Evolutionary conservation across 2,113 vertebrate species (phyloP).

Genomic region (Barbus barbus): DNA sequence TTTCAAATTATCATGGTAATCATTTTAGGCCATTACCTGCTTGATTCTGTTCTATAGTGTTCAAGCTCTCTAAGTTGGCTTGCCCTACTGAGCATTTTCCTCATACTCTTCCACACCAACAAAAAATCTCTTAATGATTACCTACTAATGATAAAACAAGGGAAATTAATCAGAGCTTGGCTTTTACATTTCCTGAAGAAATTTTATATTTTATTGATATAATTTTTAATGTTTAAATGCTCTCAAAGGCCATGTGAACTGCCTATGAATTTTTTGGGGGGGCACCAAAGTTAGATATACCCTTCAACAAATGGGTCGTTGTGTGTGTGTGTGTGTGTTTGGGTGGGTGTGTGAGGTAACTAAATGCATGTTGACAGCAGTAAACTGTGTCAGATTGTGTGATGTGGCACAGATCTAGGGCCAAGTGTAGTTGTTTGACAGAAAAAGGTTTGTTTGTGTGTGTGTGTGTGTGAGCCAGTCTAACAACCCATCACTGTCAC

Average conservation of each 20-base stretch:
- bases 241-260: neutral
- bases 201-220: neutral
- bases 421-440: conserved; percentile 4
- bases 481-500: conserved; percentile 13
- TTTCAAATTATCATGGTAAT: too few species aligned
- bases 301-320: neutral
- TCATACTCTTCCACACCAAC: neutral
- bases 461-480: neutral
- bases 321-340: neutral
- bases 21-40: too few species aligned
- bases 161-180: neutral
- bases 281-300: neutral
- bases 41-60: conserved; percentile 11
- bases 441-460: neutral
- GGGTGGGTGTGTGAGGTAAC: neutral
- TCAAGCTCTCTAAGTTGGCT: neutral
- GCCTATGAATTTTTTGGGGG: neutral
- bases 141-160: neutral
- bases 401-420: neutral
- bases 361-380: conserved; percentile 5
- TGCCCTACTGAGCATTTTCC: neutral
- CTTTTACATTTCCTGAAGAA: neutral
- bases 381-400: neutral
- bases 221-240: neutral
- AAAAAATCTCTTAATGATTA: neutral